These are phyloP conservation scores for Chascanopsetta lugubris DNA, from an alignment of 2,113 vertebrate genomes.

Conservation along the genomic window DNA sequence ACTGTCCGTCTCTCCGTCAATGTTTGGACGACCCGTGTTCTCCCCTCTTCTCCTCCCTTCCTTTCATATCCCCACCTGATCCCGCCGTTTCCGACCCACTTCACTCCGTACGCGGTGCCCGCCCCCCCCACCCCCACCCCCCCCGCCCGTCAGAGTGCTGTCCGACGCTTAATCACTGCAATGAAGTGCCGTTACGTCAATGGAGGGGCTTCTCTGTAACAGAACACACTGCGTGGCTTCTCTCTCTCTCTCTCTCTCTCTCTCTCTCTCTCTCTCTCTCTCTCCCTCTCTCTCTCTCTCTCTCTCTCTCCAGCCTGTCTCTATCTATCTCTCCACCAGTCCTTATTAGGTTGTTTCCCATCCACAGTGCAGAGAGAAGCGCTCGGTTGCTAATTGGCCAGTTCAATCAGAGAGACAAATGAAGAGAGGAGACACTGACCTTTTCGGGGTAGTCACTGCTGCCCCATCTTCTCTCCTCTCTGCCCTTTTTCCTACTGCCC, in stretches of 20 bases:
- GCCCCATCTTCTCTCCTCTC: slow-evolving; percentile 32
- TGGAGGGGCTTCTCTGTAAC: slow-evolving; percentile 6
- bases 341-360: slow-evolving; percentile 77
- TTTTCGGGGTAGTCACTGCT: slow-evolving; percentile 70
- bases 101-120: background rate
- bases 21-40: slow-evolving; percentile 3
- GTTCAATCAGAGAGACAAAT: slow-evolving; percentile 81
- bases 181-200: slow-evolving; percentile 35
- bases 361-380: slow-evolving; percentile 60
- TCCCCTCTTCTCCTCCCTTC: background rate
- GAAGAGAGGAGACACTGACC: slow-evolving; percentile 76
- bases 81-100: slow-evolving; percentile 5
- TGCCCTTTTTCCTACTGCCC: slow-evolving; percentile 18
- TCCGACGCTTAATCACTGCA: slow-evolving; percentile 21
- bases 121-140: slow-evolving; percentile 25
- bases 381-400: slow-evolving; percentile 75
- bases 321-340: slow-evolving; percentile 23
- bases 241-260: slow-evolving; percentile 22
- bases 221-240: slow-evolving; percentile 10
- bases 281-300: slow-evolving; percentile 30
- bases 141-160: background rate
- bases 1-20: slow-evolving; percentile 42
- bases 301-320: slow-evolving; percentile 7
- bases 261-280: slow-evolving; percentile 24
- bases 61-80: background rate